These are phyloP conservation scores for Scaptomyza hsui DNA, from an alignment of 1,140 invertebrate species.

Conservation along the genomic window DNA sequence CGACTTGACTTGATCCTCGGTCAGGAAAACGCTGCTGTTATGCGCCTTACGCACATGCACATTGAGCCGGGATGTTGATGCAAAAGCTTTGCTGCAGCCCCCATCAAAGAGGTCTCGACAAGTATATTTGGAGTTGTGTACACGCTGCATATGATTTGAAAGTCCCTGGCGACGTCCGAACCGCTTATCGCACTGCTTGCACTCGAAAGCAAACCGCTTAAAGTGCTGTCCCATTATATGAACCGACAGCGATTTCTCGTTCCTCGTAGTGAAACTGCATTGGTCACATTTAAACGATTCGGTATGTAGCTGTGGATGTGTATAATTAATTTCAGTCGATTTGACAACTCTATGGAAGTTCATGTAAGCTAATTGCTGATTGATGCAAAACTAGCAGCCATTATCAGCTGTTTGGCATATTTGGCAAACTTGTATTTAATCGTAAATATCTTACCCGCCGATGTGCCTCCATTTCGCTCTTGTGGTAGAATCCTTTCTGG, in stretches of 20 bases:
- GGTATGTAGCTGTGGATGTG: constrained; percentile 42
- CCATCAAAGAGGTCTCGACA: constrained; percentile 47
- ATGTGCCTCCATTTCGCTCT: constrained; percentile 72
- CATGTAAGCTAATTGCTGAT: no score
- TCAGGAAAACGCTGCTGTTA: constrained; percentile 25
- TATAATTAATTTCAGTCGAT: background rate
- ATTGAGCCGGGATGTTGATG: constrained; percentile 37
- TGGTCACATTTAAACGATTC: constrained; percentile 57
- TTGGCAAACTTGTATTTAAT: no score
- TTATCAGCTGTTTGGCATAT: no score
- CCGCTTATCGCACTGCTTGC: constrained; percentile 56
- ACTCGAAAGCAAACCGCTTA: constrained; percentile 59
- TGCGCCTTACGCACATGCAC: constrained; percentile 59
- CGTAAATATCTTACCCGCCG: constrained; percentile 59
- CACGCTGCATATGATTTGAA: constrained; percentile 64
- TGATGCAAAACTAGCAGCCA: no score
- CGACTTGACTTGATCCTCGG: constrained; percentile 22
- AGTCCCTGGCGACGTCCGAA: constrained; percentile 70
- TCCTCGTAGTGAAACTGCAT: constrained; percentile 68
- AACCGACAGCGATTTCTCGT: constrained; percentile 69
- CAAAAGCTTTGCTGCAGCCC: constrained; percentile 55
- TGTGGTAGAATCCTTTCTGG: constrained; percentile 76
- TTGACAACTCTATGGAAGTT: no score
- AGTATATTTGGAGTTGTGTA: constrained; percentile 40
- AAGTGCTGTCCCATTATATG: constrained; percentile 68